phyloP scores from a whole-genome alignment of 2,888 invertebrate species.

The Glomeris marginata region DNA sequence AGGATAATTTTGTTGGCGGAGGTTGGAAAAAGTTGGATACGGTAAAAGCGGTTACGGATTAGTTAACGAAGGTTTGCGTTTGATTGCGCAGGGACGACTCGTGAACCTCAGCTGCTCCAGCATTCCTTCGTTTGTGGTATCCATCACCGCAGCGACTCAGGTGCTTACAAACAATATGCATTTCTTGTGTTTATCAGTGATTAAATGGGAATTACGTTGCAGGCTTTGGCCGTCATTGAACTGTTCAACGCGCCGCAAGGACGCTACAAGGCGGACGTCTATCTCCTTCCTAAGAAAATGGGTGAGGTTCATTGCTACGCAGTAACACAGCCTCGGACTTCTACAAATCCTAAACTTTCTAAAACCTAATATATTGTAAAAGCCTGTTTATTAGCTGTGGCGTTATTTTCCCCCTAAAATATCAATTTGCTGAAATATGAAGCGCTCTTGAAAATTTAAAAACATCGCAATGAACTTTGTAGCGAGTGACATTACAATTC shows the following conservation, averaged over 20 bases:
- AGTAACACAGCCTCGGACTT: no score
- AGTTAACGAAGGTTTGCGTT: background rate
- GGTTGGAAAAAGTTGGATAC: slow-evolving; percentile 21
- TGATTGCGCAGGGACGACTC: slow-evolving; percentile 53
- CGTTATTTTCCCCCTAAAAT: no score
- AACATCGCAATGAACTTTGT: no score
- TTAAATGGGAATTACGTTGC: slow-evolving; percentile 15
- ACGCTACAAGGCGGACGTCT: slow-evolving; percentile 92
- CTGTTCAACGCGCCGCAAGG: slow-evolving; percentile 89
- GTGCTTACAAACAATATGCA: slow-evolving; percentile 22
- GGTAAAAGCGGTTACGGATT: background rate
- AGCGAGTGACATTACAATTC: no score
- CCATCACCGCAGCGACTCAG: slow-evolving; percentile 94
- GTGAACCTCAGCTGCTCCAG: slow-evolving; percentile 93
- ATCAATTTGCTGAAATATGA: no score
- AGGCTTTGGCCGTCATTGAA: slow-evolving; percentile 88
- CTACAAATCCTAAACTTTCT: no score
- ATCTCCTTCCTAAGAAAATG: slow-evolving; percentile 97
- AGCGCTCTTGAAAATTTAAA: no score
- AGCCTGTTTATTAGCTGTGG: no score
- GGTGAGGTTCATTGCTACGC: slow-evolving; percentile 51
- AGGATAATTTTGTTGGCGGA: slow-evolving; percentile 84
- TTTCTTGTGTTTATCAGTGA: background rate
- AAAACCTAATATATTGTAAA: no score
- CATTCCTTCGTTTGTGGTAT: slow-evolving; percentile 93